phyloP scores from a whole-genome alignment of 2,113 vertebrate species.

The Silurus asotus region DNA sequence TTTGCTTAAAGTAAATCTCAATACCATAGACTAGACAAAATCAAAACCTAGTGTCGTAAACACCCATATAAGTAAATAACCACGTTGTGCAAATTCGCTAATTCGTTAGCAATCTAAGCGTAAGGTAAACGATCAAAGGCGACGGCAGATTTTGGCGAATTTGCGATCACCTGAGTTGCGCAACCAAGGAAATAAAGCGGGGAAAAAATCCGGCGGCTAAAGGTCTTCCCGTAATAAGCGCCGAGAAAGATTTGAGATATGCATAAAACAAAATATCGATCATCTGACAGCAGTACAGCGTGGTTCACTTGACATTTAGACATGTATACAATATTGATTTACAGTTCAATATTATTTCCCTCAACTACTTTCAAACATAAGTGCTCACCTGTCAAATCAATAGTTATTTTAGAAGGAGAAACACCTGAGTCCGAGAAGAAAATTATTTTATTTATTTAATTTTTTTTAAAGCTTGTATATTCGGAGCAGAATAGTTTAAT shows the following conservation, averaged over 20 bases:
- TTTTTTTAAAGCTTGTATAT: not conserved
- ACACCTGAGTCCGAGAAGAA: constrained; percentile 43
- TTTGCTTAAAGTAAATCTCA: no score
- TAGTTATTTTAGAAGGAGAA: constrained; percentile 52
- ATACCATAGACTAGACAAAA: no score
- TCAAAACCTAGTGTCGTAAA: no score
- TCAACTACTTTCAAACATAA: constrained; percentile 40
- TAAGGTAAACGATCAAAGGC: not conserved
- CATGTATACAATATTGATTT: constrained; percentile 54
- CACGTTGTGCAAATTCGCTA: not conserved
- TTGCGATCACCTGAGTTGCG: not conserved
- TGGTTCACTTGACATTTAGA: constrained; percentile 54
- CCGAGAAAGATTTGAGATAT: constrained; percentile 36
- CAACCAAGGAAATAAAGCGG: not conserved
- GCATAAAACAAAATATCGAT: constrained; percentile 49
- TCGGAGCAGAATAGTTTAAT: constrained; percentile 4
- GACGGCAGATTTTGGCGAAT: not conserved
- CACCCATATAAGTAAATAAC: not conserved
- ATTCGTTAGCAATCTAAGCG: constrained; percentile 2
- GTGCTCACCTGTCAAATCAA: constrained; percentile 54
- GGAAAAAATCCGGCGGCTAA: constrained; percentile 1
- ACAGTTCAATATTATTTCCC: constrained; percentile 51
- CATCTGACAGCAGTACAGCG: constrained; percentile 37
- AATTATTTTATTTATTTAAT: constrained; percentile 37
- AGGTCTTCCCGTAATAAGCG: constrained; percentile 21